Evolutionary conservation across 2,797 vertebrate genomes (phyloP), one percentile per base, ranked within the genome.

Genomic region (Cyprinodon diabolis): DNA sequence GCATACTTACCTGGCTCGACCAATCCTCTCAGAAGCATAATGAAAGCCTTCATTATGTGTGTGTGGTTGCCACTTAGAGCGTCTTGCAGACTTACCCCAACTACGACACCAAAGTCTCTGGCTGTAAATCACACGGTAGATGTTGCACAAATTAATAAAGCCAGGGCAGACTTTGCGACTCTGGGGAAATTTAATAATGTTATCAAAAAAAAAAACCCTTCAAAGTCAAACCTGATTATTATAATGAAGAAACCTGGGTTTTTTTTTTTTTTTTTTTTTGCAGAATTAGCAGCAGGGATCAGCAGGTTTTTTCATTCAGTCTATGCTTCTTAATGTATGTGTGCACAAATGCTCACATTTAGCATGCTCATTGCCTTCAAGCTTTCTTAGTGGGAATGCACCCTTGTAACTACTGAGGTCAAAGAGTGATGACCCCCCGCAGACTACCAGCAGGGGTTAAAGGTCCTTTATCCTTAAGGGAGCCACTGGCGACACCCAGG

Each of bases 1-100:
- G 17, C 74, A 69, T 57, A 45, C 74, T 65, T 76, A 82, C 80
- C 86, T 80, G 57, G 48, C 74, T 63, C 77, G 76, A 57, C 74
- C 55, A 54, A 75, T 79, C 85, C 75, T 71, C 78, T 68, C 77
- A 72, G 78, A 76, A 86, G 77, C 86, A 79, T 86, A 91, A 93
- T 91, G 90, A 94, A 93, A 92, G 93, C 86, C 75, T 86, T 90
- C 89, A 90, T 94, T 91, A 92, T 92, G 90, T 68, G 66, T 81
- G 70, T 82, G 79, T 14, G 86, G 88, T 87, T 90, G 87, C 90
- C 81, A 90, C 91, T 93, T 92, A 91, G 89, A 90, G 88, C 30
- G 80, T 89, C 85, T 87, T 81, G 30, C 85, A 90, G 82, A 86
- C 91, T 93, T 92, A 93, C 90, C 90, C 85, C 83, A 89, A 87